Conservation (phyloP, 1,140 invertebrate genomes). For the Drosophila erecta region DNA sequence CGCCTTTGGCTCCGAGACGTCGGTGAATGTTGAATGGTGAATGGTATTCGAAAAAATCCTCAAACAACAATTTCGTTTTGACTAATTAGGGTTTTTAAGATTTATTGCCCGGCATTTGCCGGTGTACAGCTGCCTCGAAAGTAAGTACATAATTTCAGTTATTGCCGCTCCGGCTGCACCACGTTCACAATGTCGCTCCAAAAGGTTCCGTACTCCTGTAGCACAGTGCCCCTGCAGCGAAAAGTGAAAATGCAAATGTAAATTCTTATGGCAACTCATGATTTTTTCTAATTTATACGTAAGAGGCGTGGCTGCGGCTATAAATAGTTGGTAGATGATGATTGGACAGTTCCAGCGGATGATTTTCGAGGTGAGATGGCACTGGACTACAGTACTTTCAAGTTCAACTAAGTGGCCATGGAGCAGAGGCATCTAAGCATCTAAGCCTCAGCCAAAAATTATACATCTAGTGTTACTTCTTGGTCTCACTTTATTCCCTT, state of each 20-base stretch:
- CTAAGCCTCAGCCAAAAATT: no score
- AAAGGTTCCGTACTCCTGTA: constrained; percentile 90
- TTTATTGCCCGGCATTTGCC: constrained; percentile 54
- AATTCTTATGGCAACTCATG: constrained; percentile 17
- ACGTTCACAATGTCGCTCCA: constrained; percentile 87
- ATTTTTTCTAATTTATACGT: constrained; percentile 32
- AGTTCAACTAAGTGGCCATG: no score
- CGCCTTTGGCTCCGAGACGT: constrained; percentile 17
- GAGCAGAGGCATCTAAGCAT: no score
- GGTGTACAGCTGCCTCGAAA: constrained; percentile 39
- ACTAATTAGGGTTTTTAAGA: constrained; percentile 60
- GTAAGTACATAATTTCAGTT: constrained; percentile 37
- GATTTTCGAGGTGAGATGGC: constrained; percentile 5
- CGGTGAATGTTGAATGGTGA: neutral
- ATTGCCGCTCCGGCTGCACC: constrained; percentile 60
- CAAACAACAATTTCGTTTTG: constrained; percentile 48
- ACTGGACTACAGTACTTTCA: constrained; percentile 25
- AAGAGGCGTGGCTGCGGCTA: constrained; percentile 22
- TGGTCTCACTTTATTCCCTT: no score
- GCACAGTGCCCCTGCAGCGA: constrained; percentile 88
- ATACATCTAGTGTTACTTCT: no score
- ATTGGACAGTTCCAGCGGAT: constrained; percentile 36
- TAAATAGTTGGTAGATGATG: constrained; percentile 57
- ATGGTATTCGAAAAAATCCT: constrained; percentile 41
- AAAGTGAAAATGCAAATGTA: constrained; percentile 47